Evolutionary conservation across 2,797 vertebrate species (phyloP).

Genomic region (Poecilia velifera): DNA sequence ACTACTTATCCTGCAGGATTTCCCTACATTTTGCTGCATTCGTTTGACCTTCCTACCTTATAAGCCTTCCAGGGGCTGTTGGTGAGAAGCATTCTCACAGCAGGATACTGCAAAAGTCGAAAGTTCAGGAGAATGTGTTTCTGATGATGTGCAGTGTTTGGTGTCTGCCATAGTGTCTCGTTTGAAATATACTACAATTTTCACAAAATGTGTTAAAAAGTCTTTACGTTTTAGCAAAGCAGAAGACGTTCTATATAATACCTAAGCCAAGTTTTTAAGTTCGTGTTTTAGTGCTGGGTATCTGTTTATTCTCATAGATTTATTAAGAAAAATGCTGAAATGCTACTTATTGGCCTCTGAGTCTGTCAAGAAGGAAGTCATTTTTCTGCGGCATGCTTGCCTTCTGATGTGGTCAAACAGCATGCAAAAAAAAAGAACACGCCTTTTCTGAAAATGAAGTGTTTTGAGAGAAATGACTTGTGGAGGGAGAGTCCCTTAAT

Average conservation of each 20-base stretch:
- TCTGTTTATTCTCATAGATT: slow-evolving; percentile 42
- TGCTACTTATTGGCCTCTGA: slow-evolving; percentile 32
- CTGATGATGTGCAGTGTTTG: neutral
- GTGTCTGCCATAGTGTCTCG: neutral
- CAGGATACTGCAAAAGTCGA: neutral
- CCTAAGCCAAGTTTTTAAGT: neutral
- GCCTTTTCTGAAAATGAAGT: slow-evolving; percentile 80
- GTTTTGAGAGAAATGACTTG: slow-evolving; percentile 83
- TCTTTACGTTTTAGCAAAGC: neutral
- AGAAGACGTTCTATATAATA: slow-evolving; percentile 1
- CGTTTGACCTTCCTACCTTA: neutral
- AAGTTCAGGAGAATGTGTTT: neutral
- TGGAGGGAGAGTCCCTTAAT: slow-evolving; percentile 72
- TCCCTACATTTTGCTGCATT: neutral
- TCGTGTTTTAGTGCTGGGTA: slow-evolving; percentile 17
- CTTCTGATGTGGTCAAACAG: slow-evolving; percentile 76
- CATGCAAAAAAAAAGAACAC: slow-evolving; percentile 54
- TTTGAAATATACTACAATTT: neutral
- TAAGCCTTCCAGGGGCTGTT: neutral
- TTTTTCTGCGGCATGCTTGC: slow-evolving; percentile 70
- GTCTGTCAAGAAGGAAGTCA: slow-evolving; percentile 63
- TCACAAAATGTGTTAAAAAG: neutral
- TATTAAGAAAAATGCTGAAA: slow-evolving; percentile 44
- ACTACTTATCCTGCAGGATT: too few species aligned
- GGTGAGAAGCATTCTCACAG: neutral